phyloP scores from a whole-genome alignment of 2,888 invertebrate genomes.

The Doris montereyensis region DNA sequence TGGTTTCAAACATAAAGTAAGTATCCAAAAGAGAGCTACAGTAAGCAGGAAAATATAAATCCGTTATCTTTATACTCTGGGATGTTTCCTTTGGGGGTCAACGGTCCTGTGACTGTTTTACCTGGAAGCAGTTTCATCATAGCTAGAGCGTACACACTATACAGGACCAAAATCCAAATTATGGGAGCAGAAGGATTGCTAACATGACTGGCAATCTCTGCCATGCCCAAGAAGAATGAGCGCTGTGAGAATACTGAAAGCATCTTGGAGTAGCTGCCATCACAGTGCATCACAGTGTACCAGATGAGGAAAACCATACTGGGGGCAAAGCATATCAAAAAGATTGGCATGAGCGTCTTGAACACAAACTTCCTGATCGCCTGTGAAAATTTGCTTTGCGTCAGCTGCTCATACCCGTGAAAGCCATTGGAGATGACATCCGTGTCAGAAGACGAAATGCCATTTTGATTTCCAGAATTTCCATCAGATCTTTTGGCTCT shows the following conservation, averaged over 20 bases:
- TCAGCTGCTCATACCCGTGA: slow-evolving; percentile 50
- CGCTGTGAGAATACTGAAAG: slow-evolving; percentile 29
- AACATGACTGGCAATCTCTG: slow-evolving; percentile 62
- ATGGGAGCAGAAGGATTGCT: slow-evolving; percentile 56
- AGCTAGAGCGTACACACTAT: slow-evolving; percentile 72
- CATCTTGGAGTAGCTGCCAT: slow-evolving; percentile 59
- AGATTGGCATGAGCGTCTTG: slow-evolving; percentile 58
- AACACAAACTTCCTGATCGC: slow-evolving; percentile 49
- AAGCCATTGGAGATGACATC: slow-evolving; percentile 55
- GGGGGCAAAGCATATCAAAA: slow-evolving; percentile 59
- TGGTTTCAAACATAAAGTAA: slow-evolving; percentile 67
- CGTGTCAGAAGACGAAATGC: not conserved
- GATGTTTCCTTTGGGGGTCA: slow-evolving; percentile 74
- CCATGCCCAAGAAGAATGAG: slow-evolving; percentile 53
- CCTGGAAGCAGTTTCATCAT: slow-evolving; percentile 73
- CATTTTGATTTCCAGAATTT: not conserved
- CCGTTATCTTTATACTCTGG: slow-evolving; percentile 76
- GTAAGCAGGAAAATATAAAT: slow-evolving; percentile 74
- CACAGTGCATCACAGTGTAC: slow-evolving; percentile 48
- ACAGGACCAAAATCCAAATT: slow-evolving; percentile 59
- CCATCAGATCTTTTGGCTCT: not conserved
- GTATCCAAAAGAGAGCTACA: slow-evolving; percentile 66
- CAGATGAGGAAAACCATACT: slow-evolving; percentile 60
- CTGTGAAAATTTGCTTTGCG: slow-evolving; percentile 48
- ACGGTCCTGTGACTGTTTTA: slow-evolving; percentile 73